Evolutionary conservation across 1,140 invertebrate species (phyloP), one percentile per base, ranked within the genome.

Genomic region (Megalopta genalis): DNA sequence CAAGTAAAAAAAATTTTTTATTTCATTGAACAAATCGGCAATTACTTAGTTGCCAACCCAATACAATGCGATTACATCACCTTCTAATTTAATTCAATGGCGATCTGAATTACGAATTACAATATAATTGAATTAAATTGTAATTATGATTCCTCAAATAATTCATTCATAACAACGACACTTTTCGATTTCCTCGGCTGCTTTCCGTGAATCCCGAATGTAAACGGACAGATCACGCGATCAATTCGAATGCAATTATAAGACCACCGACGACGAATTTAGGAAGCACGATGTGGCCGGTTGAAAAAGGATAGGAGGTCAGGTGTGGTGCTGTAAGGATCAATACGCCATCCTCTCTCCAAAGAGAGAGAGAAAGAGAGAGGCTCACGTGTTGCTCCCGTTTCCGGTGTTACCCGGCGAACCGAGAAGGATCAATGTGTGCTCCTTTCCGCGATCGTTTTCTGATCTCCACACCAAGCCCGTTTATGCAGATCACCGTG

Each of bases 301-400:
- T 46, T 37, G 76, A 78, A 78, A 78, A 78, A 78, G 76, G 76
- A 78, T 23, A 39, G 69, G 8, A 54, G 60, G 68, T 72, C 68
- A 78, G 76, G 69, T 78, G 76, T 72, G 60, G 69, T 72, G 69
- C 27, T 60, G 76, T 64, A 78, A 78, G 76, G 76, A 78, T 78
- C 76, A 78, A 78, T 78, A 78, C 76, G 60, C 76, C 76, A 78
- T 64, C 76, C 69, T 78, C 69, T 71, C 75, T 57, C 54, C 16
- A 14, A 16, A 21, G n/a, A 57, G 65, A 54, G 32, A 32, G 32
- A 32, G 32, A 32, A 4, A 32, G n/a, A 57, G 65, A 54, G 76
- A 71, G 68, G 7, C 70, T 78, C 76, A 78, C 76, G 68, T 78
- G 76, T 78, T 78, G 76, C 76, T 78, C 76, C 76, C 60, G 68